Evolutionary conservation across 2,888 invertebrate genomes (phyloP).

Genomic region (Mactromeris polynyma): DNA sequence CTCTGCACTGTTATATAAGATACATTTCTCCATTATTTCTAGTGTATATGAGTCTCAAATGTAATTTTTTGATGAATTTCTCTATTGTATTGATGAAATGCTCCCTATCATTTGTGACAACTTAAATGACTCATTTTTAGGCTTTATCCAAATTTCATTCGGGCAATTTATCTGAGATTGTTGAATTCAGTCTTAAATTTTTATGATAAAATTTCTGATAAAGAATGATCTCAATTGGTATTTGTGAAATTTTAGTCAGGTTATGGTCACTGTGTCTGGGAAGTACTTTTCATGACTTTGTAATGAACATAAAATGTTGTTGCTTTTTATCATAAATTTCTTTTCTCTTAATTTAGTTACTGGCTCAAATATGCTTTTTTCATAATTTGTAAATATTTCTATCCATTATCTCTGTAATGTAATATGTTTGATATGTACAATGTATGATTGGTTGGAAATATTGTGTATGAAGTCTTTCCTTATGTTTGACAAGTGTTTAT

Average conservation of each 20-base stretch:
- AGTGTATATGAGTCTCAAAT: not conserved
- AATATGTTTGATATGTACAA: not conserved
- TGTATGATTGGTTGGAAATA: not conserved
- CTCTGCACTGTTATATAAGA: not conserved
- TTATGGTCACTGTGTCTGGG: not conserved
- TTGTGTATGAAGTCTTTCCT: not conserved
- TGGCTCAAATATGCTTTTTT: not conserved
- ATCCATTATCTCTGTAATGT: not conserved
- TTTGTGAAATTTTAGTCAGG: not conserved
- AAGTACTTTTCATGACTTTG: not conserved
- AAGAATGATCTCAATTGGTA: not conserved
- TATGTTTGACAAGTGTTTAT: not conserved
- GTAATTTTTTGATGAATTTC: not conserved
- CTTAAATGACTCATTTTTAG: not conserved
- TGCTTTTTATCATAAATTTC: no score
- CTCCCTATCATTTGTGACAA: not conserved
- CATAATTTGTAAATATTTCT: constrained; percentile 6
- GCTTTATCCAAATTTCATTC: not conserved
- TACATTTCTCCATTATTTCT: not conserved
- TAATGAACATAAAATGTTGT: no score
- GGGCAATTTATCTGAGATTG: not conserved
- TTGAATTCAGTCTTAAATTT: not conserved
- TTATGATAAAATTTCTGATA: not conserved
- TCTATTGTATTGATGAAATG: not conserved
- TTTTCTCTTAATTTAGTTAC: not conserved